Evolutionary conservation across 2,888 invertebrate genomes (phyloP), one percentile per base, ranked within the genome.

Genomic region (Sphaerophoria rueppellii): DNA sequence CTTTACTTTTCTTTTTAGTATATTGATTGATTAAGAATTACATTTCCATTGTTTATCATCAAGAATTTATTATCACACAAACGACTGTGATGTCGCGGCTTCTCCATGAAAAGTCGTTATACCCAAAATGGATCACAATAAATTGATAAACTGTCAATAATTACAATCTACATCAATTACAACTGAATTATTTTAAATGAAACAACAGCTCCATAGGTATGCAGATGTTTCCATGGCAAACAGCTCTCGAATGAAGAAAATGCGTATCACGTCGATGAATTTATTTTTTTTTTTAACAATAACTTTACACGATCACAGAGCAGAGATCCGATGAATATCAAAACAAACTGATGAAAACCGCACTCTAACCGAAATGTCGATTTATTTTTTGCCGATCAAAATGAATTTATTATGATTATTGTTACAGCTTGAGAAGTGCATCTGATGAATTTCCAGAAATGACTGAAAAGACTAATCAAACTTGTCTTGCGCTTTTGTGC

Each of bases 381-480:
- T 73, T 48, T 11, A 32, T 40, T 72, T 48, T 40, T 9, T 55
- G 5, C 40, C 50, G 65, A 65, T 63, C 50, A 16, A 50, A 43
- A 65, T 65, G 50, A 65, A 50, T 69, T 24, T 24, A 24, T 24
- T 24, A 81, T 85, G 76, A 85, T 85, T 24, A 24, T 24, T n/a
- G n/a, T 81, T 85, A 85, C 70, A 81, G 48, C 81, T 65, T 76
- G 69, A 81, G 85, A 85, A 85, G 85, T 85, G 85, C 85, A 85
- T 85, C 85, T 72, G 81, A 85, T 85, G 85, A 81, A 85, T 85
- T 85, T 85, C 85, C 85, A 85, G 85, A 85, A 85, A 85, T 85
- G 85, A 85, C 85, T 85, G 85, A 85, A 85, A 85, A 85, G 81
- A 85, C 76, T 81, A 76, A 85, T 85, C 85, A 76, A 85, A 85